Base-by-base conservation (phyloP, 2,888 invertebrate species). In the Noctua pronuba region DNA sequence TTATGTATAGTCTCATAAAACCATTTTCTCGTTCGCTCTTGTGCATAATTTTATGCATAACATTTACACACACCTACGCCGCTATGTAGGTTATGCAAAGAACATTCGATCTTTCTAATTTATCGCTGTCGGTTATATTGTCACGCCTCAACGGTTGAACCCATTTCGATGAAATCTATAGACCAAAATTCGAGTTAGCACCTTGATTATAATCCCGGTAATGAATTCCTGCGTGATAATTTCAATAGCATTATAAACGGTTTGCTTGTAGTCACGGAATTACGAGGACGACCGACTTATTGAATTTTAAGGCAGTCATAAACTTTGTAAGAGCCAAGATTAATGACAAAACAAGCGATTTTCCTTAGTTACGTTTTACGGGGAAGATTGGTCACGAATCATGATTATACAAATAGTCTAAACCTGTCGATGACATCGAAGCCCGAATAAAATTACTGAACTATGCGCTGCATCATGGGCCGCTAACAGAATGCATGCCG, bases 301-400 rank as follows among this genome's bases (percentile, higher is more conserved):
- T 70, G 62, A 64, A 81, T 73, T 85, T 85, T 65, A 83, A 68
- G 58, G 18, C 71, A 10, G 73, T 68, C 65, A 62, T 83, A 77
- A 85, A 74, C 31, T 35, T 62, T 74, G 13, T 66, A 62, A 72
- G 31, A 66, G 21, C 52, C 52, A 49, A 62, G 6, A 62, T 84
- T 82, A 69, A 66, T 62, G 65, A 64, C 58, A 38, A 60, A 44
- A 44, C 49, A 66, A 86, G 52, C 46, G 21, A 71, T 70, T 64
- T 49, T 67, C 24, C 49, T 49, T 41, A 31, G 35, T 65, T 58
- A 78, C n/a, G 46, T 28, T 52, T 21, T n/a, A 60, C 28, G 10
- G 41, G 18, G 18, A 0, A 28, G 21, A 18, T 72, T 35, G 38
- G 24, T 38, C 44, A 35, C 67, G 38, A 35, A 28, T n/a, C 28